phyloP scores from a whole-genome alignment of 2,797 vertebrate species.

The Mormyrus hasselquistii region DNA sequence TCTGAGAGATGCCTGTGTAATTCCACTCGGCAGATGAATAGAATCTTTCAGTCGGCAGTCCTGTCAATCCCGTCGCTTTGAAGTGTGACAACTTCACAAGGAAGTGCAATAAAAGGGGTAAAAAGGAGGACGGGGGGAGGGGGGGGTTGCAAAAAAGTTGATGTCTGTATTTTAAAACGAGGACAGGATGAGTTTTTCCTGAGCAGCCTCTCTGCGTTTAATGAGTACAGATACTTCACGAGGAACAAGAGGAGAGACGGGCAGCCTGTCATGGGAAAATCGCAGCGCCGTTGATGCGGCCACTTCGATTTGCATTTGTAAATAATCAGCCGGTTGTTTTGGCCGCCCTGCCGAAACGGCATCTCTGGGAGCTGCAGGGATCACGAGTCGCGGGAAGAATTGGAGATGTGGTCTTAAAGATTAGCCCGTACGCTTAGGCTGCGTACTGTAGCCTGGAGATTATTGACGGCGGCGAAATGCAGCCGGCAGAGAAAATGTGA shows the following conservation, averaged over 20 bases:
- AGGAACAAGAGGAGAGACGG: constrained; percentile 31
- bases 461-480: constrained; percentile 8
- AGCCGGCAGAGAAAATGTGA: constrained; percentile 13
- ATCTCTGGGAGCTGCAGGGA: constrained; percentile 11
- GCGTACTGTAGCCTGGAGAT: constrained; percentile 2
- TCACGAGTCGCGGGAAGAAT: constrained; percentile 23
- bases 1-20: constrained; percentile 64
- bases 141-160: constrained; percentile 42
- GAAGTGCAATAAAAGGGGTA: constrained; percentile 44
- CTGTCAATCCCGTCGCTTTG: constrained; percentile 64
- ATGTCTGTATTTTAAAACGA: constrained; percentile 54
- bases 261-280: constrained; percentile 35
- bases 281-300: constrained; percentile 29
- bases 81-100: constrained; percentile 65
- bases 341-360: constrained; percentile 30
- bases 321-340: constrained; percentile 33
- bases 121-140: constrained; percentile 14
- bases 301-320: constrained; percentile 42
- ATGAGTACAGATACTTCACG: constrained; percentile 40
- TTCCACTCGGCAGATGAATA: constrained; percentile 62
- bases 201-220: constrained; percentile 39
- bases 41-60: constrained; percentile 58
- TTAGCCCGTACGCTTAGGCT: not conserved
- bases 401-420: constrained; percentile 24
- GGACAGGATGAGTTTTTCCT: constrained; percentile 40